A percentile compares a stretch with the other conserved stretches of the same genome.
Evolutionary conservation across 1,140 invertebrate species (phyloP).

Genomic region (Agrypnia vestita): DNA sequence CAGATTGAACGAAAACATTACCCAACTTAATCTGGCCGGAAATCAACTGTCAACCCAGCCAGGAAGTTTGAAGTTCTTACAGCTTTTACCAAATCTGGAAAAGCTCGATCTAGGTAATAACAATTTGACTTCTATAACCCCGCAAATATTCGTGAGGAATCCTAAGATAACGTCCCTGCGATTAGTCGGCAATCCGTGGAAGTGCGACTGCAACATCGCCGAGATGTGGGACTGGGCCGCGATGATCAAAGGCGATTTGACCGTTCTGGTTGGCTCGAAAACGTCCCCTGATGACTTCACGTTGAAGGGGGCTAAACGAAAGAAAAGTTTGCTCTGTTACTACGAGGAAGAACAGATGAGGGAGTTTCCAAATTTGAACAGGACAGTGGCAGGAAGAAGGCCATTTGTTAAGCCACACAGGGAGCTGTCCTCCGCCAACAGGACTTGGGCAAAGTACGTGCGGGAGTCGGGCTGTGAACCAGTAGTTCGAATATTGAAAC

Average conservation of each 20-base stretch:
- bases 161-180: conserved; percentile 75
- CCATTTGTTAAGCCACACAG: conserved; percentile 74
- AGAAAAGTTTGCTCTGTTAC: conserved; percentile 78
- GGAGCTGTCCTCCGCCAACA: conserved; percentile 74
- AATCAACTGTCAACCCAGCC: conserved; percentile 74
- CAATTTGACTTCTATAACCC: conserved; percentile 76
- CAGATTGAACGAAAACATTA: conserved; percentile 76
- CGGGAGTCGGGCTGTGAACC: conserved; percentile 79
- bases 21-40: conserved; percentile 76
- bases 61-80: conserved; percentile 74
- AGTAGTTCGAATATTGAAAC: conserved; percentile 69
- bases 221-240: conserved; percentile 84
- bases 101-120: conserved; percentile 79
- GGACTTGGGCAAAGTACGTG: conserved; percentile 83
- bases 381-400: conserved; percentile 71
- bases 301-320: conserved; percentile 76
- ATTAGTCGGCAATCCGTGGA: conserved; percentile 80
- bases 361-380: conserved; percentile 71
- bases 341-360: conserved; percentile 76
- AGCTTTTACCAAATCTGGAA: conserved; percentile 75
- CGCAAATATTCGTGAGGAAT: conserved; percentile 74
- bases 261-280: conserved; percentile 78
- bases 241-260: conserved; percentile 77
- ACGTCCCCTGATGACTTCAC: conserved; percentile 75
- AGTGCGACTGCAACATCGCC: conserved; percentile 80